Base-by-base conservation (phyloP, 2,113 vertebrate species). In the Macquaria ambigua region DNA sequence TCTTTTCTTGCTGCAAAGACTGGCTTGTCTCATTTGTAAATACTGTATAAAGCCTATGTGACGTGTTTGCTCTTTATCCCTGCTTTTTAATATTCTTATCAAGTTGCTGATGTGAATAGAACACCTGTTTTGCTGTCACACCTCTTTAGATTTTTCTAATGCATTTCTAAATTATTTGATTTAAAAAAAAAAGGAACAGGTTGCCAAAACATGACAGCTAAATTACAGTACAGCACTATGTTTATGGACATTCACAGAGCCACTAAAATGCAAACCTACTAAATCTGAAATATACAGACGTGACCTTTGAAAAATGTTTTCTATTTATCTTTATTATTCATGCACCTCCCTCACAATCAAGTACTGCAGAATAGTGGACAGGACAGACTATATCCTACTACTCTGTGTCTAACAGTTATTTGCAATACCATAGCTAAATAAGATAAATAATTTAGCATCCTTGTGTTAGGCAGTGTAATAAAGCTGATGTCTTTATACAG, bases 401-500 rank as follows among this genome's bases (percentile, higher is more conserved):
- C 70, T 86, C 37, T 10, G 46, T 68, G 62, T 79, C 90, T 18
- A 84, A 52, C 67, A n/a, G 59, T 78, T 85, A 85, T 86, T 92
- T 92, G 70, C 85, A 75, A 83, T 81, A 81, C 52, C 67, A 80
- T 56, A 67, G 58, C 85, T 91, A 93, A 96, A 94, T 87, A 95
- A 91, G 87, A 94, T 92, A 81, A 93, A 94, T 91, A 90, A 92
- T 95, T 96, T 92, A 94, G 84, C 56, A 64, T 93, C 76, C 85
- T 48, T 25, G 75, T 89, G 91, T 77, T 83, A 85, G 83, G 69
- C 82, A 5, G 90, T 3, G 8, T 89, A 87, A 82, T 93, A 91
- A 95, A 94, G 93, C 88, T 94, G 95, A 96, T 94, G 94, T 96
- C 95, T 96, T 93, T 43, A 92, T 96, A 89, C 83, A 61, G 85